Percentiles rank a stretch among this genome's conserved stretches.
Evolutionary conservation across 2,113 vertebrate species (phyloP).

Genomic region (Protobothrops flavoviridis): DNA sequence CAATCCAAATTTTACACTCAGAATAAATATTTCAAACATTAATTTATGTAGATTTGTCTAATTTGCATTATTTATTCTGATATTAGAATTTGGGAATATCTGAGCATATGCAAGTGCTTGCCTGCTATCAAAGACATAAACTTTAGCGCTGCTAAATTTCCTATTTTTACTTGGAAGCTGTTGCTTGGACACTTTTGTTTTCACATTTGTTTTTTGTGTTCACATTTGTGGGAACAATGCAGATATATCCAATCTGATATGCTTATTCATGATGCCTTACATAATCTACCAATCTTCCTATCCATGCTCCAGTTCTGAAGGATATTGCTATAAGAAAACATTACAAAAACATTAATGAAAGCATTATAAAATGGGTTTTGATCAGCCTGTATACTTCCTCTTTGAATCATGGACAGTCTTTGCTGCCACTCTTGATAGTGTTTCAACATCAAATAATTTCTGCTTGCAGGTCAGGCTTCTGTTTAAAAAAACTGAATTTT

Average conservation of each 20-base stretch:
- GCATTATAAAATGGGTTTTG: constrained; percentile 41
- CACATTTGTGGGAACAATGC: constrained; percentile 9
- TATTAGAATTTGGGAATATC: neutral
- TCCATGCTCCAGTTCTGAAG: neutral
- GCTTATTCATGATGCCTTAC: constrained; percentile 35
- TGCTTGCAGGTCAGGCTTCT: constrained; percentile 63
- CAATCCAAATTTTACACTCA: constrained; percentile 1
- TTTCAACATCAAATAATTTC: constrained; percentile 35
- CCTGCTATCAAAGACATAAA: neutral
- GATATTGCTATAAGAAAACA: neutral
- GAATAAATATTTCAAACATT: neutral
- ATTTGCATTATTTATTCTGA: constrained; percentile 5
- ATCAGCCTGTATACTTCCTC: constrained; percentile 37
- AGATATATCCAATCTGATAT: neutral
- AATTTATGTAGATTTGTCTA: constrained; percentile 2
- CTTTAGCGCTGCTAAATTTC: neutral
- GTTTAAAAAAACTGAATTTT: constrained; percentile 39
- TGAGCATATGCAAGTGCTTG: neutral
- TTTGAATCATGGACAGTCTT: neutral
- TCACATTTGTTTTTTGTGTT: constrained; percentile 22
- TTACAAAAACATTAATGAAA: neutral
- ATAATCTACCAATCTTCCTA: constrained; percentile 38
- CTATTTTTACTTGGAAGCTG: constrained; percentile 3
- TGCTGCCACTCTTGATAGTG: constrained; percentile 11
- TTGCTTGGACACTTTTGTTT: constrained; percentile 14